Evolutionary conservation across 2,797 vertebrate species (phyloP).

Genomic region (Enteromius argenteus): DNA sequence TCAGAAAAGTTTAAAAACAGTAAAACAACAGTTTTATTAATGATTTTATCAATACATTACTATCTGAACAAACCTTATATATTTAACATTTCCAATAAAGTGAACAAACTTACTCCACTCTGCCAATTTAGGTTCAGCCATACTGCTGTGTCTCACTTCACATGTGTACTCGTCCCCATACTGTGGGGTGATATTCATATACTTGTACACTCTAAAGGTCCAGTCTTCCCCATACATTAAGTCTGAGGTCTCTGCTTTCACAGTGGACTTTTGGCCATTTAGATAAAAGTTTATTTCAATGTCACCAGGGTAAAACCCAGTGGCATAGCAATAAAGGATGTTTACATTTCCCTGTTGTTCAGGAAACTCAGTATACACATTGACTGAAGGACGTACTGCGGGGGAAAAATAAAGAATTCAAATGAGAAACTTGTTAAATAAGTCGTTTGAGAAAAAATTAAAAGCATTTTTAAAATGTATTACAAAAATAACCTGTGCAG

Average conservation of each 20-base stretch:
- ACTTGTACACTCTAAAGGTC: conserved; percentile 53
- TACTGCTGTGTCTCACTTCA: conserved; percentile 53
- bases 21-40: background rate
- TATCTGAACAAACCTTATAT: background rate
- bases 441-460: background rate
- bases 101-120: conserved; percentile 46
- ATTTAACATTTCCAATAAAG: background rate
- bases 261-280: conserved; percentile 17
- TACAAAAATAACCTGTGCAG: no score
- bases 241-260: conserved; percentile 42
- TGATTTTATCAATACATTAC: background rate
- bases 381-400: conserved; percentile 52
- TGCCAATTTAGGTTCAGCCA: conserved; percentile 29
- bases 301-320: conserved; percentile 56
- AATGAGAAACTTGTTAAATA: background rate
- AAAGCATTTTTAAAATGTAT: no score
- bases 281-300: conserved; percentile 50
- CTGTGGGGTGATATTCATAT: conserved; percentile 33
- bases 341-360: conserved; percentile 37
- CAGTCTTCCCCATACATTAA: conserved; percentile 50
- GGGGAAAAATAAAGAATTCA: background rate
- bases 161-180: conserved; percentile 45
- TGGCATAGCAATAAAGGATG: conserved; percentile 52
- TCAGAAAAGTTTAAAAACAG: background rate
- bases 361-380: conserved; percentile 49